Conservation (phyloP, 2,113 vertebrate genomes). For the Takifugu bimaculatus region DNA sequence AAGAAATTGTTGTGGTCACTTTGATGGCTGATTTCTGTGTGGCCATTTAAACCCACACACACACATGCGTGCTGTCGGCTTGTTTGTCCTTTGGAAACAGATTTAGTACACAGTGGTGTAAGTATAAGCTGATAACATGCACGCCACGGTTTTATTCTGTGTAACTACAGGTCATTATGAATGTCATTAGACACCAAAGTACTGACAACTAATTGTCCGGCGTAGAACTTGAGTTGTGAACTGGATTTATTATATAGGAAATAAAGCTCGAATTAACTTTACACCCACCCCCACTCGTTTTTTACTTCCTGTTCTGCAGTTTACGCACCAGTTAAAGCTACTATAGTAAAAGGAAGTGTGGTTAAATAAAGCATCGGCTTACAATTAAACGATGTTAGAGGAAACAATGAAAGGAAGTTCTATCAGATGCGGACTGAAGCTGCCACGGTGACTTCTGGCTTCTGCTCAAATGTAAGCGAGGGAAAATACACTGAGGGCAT, state of each 20-base stretch:
- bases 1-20: conserved; percentile 34
- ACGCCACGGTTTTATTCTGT: too few relatives aligned
- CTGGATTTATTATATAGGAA: too few relatives aligned
- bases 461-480: conserved; percentile 1
- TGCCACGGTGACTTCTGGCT: too few relatives aligned
- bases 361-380: conserved; percentile 18
- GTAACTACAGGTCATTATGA: not conserved
- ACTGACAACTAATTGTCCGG: too few relatives aligned
- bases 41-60: not conserved
- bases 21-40: conserved; percentile 6
- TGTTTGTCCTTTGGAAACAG: not conserved
- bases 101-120: not conserved
- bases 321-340: conserved; percentile 22
- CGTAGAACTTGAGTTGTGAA: too few relatives aligned
- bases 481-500: conserved; percentile 28
- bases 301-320: conserved; percentile 4
- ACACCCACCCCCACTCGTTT: conserved; percentile 3
- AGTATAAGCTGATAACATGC: not conserved
- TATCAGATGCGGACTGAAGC: conserved; percentile 15
- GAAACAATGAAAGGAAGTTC: conserved; percentile 57
- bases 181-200: not conserved
- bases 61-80: not conserved
- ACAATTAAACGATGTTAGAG: conserved; percentile 28
- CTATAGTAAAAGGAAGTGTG: conserved; percentile 28
- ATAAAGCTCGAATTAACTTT: not conserved